Evolutionary conservation across 2,113 vertebrate genomes (phyloP).

Genomic region (Campylomormyrus tamandua): DNA sequence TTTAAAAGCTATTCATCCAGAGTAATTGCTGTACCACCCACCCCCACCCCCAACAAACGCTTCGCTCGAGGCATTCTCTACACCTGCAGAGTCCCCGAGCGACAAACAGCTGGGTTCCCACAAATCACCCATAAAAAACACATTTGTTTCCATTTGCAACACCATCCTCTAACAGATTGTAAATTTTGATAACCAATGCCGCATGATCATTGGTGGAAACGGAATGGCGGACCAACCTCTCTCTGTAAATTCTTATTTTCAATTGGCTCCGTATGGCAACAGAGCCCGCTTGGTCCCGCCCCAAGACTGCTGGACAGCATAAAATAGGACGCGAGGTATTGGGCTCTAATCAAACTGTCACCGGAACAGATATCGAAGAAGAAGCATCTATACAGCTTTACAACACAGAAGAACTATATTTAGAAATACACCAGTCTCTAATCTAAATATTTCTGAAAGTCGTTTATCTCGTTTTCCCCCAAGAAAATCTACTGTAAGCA

Average conservation of each 20-base stretch:
- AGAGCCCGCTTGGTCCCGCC: constrained; percentile 38
- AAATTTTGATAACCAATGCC: constrained; percentile 60
- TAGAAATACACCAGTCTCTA: not conserved
- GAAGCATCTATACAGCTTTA: not conserved
- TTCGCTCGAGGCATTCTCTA: constrained; percentile 55
- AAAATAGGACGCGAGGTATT: constrained; percentile 34
- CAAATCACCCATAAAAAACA: constrained; percentile 70
- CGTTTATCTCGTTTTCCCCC: constrained; percentile 16
- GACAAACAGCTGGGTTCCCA: constrained; percentile 69
- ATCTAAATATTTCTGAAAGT: not conserved
- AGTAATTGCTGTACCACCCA: constrained; percentile 40
- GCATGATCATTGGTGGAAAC: constrained; percentile 45
- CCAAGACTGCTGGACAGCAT: constrained; percentile 9
- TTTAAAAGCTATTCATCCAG: constrained; percentile 48
- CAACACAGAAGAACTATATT: not conserved
- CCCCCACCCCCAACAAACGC: constrained; percentile 39
- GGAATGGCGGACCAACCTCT: constrained; percentile 22
- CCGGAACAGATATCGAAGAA: constrained; percentile 16
- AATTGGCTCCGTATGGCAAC: constrained; percentile 52
- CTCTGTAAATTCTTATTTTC: constrained; percentile 8
- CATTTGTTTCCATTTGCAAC: constrained; percentile 77
- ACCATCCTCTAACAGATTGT: constrained; percentile 67
- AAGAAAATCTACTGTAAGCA: not conserved
- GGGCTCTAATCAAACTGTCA: constrained; percentile 55
- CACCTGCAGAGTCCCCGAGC: constrained; percentile 59